Conservation (phyloP, 2,113 vertebrate species). For the Podilymbus podiceps region DNA sequence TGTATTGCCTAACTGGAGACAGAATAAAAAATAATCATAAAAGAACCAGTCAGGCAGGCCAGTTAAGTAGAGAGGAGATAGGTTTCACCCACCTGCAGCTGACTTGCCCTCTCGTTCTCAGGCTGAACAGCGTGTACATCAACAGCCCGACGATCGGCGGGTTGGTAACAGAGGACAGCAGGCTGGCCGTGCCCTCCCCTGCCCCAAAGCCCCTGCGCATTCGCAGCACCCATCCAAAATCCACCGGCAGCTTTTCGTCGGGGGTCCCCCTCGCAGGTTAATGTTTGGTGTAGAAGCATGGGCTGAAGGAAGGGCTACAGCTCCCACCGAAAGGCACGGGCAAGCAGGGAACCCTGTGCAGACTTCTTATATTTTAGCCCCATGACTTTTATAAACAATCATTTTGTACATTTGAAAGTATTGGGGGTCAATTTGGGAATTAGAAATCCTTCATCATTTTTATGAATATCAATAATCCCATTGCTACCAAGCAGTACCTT, state of each 20-base stretch:
- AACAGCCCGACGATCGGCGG: not conserved
- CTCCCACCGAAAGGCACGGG: not conserved
- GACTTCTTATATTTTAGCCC: not conserved
- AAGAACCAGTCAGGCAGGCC: slow-evolving; percentile 65
- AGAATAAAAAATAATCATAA: slow-evolving; percentile 63
- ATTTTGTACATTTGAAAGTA: not conserved
- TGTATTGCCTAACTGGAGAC: slow-evolving; percentile 68
- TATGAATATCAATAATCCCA: not conserved
- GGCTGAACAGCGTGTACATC: not conserved
- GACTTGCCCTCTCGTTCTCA: slow-evolving; percentile 37
- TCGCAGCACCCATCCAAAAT: not conserved
- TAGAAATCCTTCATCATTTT: not conserved
- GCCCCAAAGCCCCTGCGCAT: not conserved
- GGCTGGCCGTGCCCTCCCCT: not conserved
- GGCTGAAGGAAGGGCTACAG: not conserved
- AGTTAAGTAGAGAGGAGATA: slow-evolving; percentile 40
- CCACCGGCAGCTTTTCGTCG: rapidly evolving
- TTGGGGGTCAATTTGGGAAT: not conserved
- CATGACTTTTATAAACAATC: not conserved
- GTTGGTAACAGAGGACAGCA: not conserved
- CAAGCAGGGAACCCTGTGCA: not conserved
- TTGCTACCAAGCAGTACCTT: not conserved
- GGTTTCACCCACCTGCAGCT: slow-evolving; percentile 56
- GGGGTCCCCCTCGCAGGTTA: rapidly evolving
- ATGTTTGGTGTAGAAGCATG: not conserved